Base-by-base conservation (phyloP, 2,113 vertebrate genomes). In the Phoenicopterus ruber region DNA sequence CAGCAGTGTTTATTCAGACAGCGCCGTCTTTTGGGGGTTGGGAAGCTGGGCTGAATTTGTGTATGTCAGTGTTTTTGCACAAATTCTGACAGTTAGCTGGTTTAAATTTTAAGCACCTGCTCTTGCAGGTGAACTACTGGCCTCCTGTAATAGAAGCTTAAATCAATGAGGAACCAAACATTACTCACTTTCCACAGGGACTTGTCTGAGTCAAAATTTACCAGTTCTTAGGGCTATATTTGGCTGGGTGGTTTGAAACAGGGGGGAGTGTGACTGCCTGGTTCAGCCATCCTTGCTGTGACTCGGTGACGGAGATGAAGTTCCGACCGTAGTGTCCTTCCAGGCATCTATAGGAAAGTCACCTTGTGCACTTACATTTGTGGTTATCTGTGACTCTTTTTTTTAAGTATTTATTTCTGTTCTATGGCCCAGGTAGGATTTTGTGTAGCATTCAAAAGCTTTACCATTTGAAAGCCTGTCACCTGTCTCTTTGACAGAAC, bases 291-390 rank as follows among this genome's bases (percentile, higher is more conserved):
- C 54, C 50, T 47, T 54, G 67, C 85, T 83, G 84, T 61, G 61
- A 73, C 40, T 71, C 0, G 0, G 49, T 1, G 11, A 6, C 4
- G 5, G 54, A 62, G 28, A 42, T 58, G 52, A 57, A 72, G 25
- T n/a, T 91, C 58, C 17, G 61, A 2, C 31, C 3, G 3, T 9
- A 24, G 28, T 16, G 13, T 74, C 19, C 36, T 84, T 67, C 63
- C 57, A 74, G 50, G 38, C 21, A 18, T 67, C 59, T 24, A 1
- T 2, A 32, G 52, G 28, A 44, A 54, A 71, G 49, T 49, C 25
- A 71, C 58, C 59, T 63, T 9, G 0, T 49, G n/a, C 36, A 7
- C 13, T 74, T 52, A 2, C 2, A n/a, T 46, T 61, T 66, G 10
- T 5, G 72, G 24, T 69, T 72, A 29, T 18, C 57, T 61, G 0